Evolutionary conservation across 2,888 invertebrate genomes (phyloP).

Genomic region (Drosophila hamatofila): DNA sequence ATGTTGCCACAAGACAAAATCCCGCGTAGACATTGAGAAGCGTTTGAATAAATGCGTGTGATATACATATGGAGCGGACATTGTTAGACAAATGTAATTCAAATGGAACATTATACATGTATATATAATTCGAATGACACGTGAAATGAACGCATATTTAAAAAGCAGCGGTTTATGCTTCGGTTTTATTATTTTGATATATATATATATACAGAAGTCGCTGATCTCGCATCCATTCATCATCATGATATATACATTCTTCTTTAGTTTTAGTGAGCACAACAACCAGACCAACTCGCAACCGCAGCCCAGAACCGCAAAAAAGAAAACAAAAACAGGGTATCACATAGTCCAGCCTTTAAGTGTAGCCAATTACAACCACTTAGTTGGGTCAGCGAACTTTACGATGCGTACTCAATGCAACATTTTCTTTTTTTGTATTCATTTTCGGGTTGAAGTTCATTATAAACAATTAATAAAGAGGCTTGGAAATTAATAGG

Average conservation of each 20-base stretch:
- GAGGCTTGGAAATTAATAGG: not conserved
- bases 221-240: constrained; percentile 24
- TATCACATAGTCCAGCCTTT: constrained; percentile 1
- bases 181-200: not conserved
- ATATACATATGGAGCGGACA: constrained; percentile 58
- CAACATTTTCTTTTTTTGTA: not conserved
- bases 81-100: constrained; percentile 65
- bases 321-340: not conserved
- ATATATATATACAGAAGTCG: constrained; percentile 2
- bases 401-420: constrained; percentile 8
- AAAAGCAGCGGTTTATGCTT: constrained; percentile 30
- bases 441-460: constrained; percentile 16
- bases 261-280: constrained; percentile 29
- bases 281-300: constrained; percentile 27
- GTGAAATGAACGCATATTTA: constrained; percentile 51
- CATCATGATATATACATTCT: constrained; percentile 23
- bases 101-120: constrained; percentile 14
- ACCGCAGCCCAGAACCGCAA: constrained; percentile 16
- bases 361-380: constrained; percentile 1
- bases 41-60: constrained; percentile 33
- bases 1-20: constrained; percentile 20
- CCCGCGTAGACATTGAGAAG: constrained; percentile 48
- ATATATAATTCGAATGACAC: constrained; percentile 32
- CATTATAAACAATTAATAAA: constrained; percentile 23
- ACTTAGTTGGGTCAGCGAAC: not conserved